Conservation (phyloP, 1,140 invertebrate genomes). For the Drosophila albomicans region DNA sequence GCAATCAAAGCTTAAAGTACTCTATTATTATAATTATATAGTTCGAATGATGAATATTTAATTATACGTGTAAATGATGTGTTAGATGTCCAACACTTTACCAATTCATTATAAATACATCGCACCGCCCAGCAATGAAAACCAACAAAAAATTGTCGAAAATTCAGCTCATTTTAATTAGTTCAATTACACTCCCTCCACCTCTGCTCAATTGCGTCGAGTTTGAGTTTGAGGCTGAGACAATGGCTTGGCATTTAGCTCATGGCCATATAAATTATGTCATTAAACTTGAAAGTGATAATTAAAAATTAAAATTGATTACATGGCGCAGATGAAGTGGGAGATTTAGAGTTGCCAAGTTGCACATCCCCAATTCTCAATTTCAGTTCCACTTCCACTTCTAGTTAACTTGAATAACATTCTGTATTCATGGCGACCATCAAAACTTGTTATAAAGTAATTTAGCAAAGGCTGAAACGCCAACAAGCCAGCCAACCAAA, state of each 20-base stretch:
- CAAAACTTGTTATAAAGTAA: conserved; percentile 81
- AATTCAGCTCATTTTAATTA: conserved; percentile 30
- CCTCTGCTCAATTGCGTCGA: too few species aligned
- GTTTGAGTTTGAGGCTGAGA: not conserved
- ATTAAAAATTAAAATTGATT: conserved; percentile 83
- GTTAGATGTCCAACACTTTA: conserved; percentile 12
- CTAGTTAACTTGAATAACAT: conserved; percentile 45
- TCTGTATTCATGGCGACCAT: conserved; percentile 76
- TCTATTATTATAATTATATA: too few species aligned
- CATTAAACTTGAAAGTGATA: conserved; percentile 82
- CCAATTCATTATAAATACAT: conserved; percentile 27
- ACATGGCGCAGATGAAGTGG: conserved; percentile 29
- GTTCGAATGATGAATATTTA: not conserved
- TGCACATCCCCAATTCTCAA: not conserved
- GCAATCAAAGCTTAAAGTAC: too few species aligned
- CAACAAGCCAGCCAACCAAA: conserved; percentile 55
- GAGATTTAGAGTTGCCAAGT: conserved; percentile 13
- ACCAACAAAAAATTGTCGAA: not conserved
- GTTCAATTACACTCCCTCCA: conserved; percentile 10
- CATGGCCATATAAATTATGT: conserved; percentile 75
- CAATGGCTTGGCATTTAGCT: conserved; percentile 66
- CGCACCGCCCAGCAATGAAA: not conserved
- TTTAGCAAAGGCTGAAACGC: conserved; percentile 55
- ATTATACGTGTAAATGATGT: not conserved
- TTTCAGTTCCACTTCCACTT: conserved; percentile 4